Evolutionary conservation across 2,888 invertebrate species (phyloP), one percentile per base, ranked within the genome.

Genomic region (Orthosia incerta): DNA sequence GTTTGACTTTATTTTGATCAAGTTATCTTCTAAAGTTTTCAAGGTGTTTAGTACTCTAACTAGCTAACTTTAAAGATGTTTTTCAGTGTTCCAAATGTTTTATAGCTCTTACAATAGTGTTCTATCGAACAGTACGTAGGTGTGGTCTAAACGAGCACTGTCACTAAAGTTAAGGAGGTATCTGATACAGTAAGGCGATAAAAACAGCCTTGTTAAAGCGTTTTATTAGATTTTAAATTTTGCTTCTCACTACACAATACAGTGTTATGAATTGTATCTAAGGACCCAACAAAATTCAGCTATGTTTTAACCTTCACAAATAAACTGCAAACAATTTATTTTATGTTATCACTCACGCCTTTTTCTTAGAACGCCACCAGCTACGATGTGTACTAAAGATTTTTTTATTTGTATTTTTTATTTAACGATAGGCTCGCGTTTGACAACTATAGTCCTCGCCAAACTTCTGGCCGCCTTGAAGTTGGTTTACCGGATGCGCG

Each of bases 81-180:
- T 65, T 76, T 79, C 5, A 13, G 18, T 20, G 15, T 57, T 50
- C 45, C 12, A 12, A 57, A 20, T n/a, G 20, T 23, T 45, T 9
- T 61, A 5, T 51, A 26, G 39, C 55, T 66, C 20, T 48, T 76
- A 71, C 48, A 62, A 68, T 63, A 72, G 48, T 66, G 56, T 23
- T 26, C 46, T 66, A 63, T 74, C 18, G n/a, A 77, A 72, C 46
- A 51, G 26, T 75, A 74, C 18, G 82, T 83, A 73, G 84, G 68
- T 63, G 80, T 55, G 59, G 62, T 83, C 59, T 20, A n/a, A 61
- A 64, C 61, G n/a, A 65, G 62, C 23, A 61, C n/a, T 69, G 51
- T 59, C 18, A 63, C 71, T 78, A 59, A 64, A 69, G 20, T 67
- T 59, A 71, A 55, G 39, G 71, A 53, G 50, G 46, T 80, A 71